Conservation (phyloP, 1,140 invertebrate genomes). For the Psilanteris sp. region DNA sequence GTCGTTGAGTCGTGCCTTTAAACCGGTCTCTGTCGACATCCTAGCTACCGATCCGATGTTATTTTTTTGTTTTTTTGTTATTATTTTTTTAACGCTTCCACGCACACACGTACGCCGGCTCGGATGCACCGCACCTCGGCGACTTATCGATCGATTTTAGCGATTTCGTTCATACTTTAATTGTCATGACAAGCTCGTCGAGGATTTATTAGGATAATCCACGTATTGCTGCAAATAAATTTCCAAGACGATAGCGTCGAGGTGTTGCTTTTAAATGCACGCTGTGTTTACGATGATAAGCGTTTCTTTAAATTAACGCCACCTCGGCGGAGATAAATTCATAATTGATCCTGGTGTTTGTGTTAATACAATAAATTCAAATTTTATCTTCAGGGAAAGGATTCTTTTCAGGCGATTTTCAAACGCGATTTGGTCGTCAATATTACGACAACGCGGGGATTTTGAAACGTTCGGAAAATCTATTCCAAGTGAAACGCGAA, state of each 20-base stretch:
- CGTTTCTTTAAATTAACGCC: conserved; percentile 1
- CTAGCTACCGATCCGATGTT: conserved; percentile 8
- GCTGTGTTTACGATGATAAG: neutral
- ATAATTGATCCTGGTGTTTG: too few relatives aligned
- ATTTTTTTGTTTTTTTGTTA: too few relatives aligned
- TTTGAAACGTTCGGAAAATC: too few relatives aligned
- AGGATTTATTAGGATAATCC: conserved; percentile 18
- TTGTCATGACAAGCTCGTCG: conserved; percentile 4
- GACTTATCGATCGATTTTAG: conserved; percentile 13
- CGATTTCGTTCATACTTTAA: conserved; percentile 13
- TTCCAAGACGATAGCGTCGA: neutral
- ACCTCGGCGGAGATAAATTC: neutral
- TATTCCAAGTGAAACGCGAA: too few relatives aligned
- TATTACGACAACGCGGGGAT: too few relatives aligned
- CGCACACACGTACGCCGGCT: too few relatives aligned
- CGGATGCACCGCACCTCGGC: neutral
- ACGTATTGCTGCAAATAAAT: conserved; percentile 5
- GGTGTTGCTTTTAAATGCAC: too few relatives aligned
- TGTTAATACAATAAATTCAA: too few relatives aligned
- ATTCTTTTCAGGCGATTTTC: too few relatives aligned
- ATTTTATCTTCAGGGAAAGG: too few relatives aligned
- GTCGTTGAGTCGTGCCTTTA: conserved; percentile 1
- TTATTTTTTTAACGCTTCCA: neutral
- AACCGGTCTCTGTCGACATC: conserved; percentile 12
- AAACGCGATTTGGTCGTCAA: too few relatives aligned